A percentile compares a stretch with the other conserved stretches of the same genome.
Conservation (phyloP, 2,888 invertebrate species). For the Pogonocherus hispidulus region DNA sequence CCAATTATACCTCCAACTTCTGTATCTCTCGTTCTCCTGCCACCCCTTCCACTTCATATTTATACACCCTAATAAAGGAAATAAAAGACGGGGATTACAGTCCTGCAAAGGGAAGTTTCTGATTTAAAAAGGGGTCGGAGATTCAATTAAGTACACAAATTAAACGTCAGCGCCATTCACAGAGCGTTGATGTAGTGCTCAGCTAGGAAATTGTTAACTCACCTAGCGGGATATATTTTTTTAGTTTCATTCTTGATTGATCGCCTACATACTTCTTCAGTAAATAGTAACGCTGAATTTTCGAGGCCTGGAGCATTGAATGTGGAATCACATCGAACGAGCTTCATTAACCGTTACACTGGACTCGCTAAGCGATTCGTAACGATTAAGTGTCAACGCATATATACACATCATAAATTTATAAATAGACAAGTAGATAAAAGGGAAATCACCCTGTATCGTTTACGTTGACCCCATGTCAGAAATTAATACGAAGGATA, state of each 20-base stretch:
- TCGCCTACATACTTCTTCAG: not conserved
- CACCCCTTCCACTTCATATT: conserved; percentile 59
- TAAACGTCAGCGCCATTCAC: conserved; percentile 65
- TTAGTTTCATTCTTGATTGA: conserved; percentile 24
- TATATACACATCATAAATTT: no score
- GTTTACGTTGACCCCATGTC: no score
- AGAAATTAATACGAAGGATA: no score
- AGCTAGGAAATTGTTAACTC: conserved; percentile 43
- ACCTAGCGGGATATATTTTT: conserved; percentile 9
- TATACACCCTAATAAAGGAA: conserved; percentile 65
- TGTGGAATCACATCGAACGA: no score
- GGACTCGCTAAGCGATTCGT: no score
- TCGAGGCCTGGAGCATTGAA: no score
- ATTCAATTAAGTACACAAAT: conserved; percentile 67
- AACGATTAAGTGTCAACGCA: no score
- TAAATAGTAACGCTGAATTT: not conserved
- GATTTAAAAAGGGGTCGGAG: conserved; percentile 62
- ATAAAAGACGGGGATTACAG: conserved; percentile 65
- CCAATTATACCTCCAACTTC: conserved; percentile 57
- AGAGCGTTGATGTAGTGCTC: conserved; percentile 59
- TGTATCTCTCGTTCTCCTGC: conserved; percentile 41
- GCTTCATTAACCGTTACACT: no score
- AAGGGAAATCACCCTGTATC: no score
- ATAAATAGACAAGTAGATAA: no score
- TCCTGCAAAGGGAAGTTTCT: conserved; percentile 61